Base-by-base conservation (phyloP, 2,888 invertebrate species). In the Stenurella melanura region DNA sequence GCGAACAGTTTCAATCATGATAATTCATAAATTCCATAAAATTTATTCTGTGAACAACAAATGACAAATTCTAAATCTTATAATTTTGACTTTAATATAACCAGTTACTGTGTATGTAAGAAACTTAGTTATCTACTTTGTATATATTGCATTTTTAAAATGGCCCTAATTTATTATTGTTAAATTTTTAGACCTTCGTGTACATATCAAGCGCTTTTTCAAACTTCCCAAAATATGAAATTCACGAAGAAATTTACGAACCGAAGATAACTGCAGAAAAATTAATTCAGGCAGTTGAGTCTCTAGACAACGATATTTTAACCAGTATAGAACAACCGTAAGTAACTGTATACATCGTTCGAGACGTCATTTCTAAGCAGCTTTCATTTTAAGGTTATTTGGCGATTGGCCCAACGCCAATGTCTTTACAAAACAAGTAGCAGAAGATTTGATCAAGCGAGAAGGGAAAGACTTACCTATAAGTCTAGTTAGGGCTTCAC, bases 381-480 rank as follows among this genome's bases (percentile, higher is more conserved):
- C 56, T 7, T 72, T 85, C 19, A 61, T 73, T 78, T 85, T 83
- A 80, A 93, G 92, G 42, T 80, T 92, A 17, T 80, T 91, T 3
- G 90, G 88, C 0, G 87, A 89, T 26, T 93, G 93, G 88, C 95
- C 95, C 0, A 95, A 96, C 87, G 94, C 94, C 0, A 95, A 95
- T 87, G 92, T 93, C 0, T 94, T 92, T 86, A 94, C 95, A 0
- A 95, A 96, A 88, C 93, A 94, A 9, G 85, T 95, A 17, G 94
- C 93, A 0, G 96, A 96, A 85, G 91, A 92, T 69, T 84, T 92
- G 4, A 89, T 95, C 0, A 87, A 91, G 30, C 90, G 89, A 73
- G 91, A 93, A 83, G 89, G 91, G 0, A 84, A 87, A 6, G 90
- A 89, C 15, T 85, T 96, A 7, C 95, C 95, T 0, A 86, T 93